These are phyloP conservation scores for Capra hircus DNA, from an alignment of 2,113 vertebrate genomes.

Conservation along the genomic window DNA sequence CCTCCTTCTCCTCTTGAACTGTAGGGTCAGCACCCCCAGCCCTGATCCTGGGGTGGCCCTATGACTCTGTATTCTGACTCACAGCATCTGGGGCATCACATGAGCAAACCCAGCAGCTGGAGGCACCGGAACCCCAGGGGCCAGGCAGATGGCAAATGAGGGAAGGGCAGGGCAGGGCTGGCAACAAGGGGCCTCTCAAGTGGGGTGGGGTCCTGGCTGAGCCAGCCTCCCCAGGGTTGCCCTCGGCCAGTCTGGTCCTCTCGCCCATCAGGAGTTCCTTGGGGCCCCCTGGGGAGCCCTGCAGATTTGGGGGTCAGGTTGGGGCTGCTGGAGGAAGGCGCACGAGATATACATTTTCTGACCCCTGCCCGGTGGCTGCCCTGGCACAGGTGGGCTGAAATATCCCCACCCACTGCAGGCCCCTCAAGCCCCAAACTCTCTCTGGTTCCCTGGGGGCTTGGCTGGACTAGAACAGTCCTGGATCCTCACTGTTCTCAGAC, in stretches of 20 bases:
- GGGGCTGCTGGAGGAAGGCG: background rate
- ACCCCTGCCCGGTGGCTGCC: fast-evolving
- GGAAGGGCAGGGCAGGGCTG: background rate
- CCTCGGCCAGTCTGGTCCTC: background rate
- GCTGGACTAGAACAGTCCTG: background rate
- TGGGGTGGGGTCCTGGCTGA: background rate
- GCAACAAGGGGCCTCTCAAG: conserved; percentile 48
- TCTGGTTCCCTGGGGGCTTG: background rate
- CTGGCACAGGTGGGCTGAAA: background rate
- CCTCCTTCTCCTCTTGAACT: background rate
- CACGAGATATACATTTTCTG: background rate
- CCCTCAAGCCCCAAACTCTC: background rate
- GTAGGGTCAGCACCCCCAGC: background rate
- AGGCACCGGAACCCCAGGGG: conserved; percentile 26
- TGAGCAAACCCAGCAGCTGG: background rate
- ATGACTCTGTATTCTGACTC: conserved; percentile 44
- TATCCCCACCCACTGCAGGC: background rate
- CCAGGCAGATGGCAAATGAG: conserved; percentile 46
- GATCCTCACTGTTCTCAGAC: background rate
- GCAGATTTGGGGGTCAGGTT: background rate
- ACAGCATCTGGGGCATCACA: conserved; percentile 52
- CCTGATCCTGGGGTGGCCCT: background rate
- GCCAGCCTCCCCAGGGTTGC: background rate
- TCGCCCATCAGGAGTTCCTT: background rate
- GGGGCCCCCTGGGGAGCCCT: background rate